Base-by-base conservation (phyloP, 2,888 invertebrate species). In the Synanthedon tipuliformis region DNA sequence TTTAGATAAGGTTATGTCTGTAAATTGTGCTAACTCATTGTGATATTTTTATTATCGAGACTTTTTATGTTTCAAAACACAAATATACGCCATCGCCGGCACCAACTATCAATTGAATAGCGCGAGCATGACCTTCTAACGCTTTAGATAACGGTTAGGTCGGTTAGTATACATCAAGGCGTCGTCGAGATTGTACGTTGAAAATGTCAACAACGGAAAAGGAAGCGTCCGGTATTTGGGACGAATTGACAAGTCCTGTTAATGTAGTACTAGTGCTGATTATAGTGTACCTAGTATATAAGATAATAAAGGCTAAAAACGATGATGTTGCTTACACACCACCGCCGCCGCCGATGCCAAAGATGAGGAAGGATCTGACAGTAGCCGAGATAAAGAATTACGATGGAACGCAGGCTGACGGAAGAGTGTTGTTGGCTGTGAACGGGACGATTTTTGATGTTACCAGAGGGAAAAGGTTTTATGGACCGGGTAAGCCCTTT, bases 361-460 rank as follows among this genome's bases (percentile, higher is more conserved):
- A 94, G 82, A 71, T 98, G 70, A 92, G 94, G 65, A 91, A 92
- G 69, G 98, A 99, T 81, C 93, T 98, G 78, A 96, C 96, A 34
- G 88, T 95, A 48, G 91, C 94, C 64, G 96, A 99, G 82, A 85
- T 99, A 62, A 92, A 91, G 66, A 90, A 92, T 66, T 98, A 92
- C 75, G 91, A 93, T 69, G 98, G 98, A 18, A 93, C 89, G 55
- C 94, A 93, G 68, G 87, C 92, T 48, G 96, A 97, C 73, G 96
- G 96, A 45, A 89, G 98, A 69, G 93, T 98, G 61, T 89, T 98
- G 61, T 90, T 99, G 41, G 98, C 96, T 48, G 95, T 98, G 50
- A 97, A 98, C 78, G 95, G 96, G 53, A 95, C 92, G 74, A 94
- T 98, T 48, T 99, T 96, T 83, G 98, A 99, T 88, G 97, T 95